Evolutionary conservation across 1,140 invertebrate species (phyloP).

Genomic region (Amyelois transitella): DNA sequence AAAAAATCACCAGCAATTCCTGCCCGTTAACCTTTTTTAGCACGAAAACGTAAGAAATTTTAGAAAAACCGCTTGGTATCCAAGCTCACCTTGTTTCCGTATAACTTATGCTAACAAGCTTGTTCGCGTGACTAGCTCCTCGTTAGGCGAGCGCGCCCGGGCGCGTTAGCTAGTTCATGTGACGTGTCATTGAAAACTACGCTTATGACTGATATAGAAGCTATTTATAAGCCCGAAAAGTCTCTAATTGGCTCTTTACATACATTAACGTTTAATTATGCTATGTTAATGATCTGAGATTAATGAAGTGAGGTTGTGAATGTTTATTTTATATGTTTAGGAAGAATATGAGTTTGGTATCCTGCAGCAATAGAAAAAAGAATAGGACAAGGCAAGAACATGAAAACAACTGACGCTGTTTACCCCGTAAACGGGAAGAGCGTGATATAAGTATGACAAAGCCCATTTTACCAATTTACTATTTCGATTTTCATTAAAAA

Average conservation of each 20-base stretch:
- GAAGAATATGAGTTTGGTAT: too few relatives aligned
- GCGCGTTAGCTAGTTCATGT: neutral
- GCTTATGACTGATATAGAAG: neutral
- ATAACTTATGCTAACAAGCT: conserved; percentile 26
- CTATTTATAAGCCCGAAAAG: neutral
- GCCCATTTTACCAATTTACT: too few relatives aligned
- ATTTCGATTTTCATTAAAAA: too few relatives aligned
- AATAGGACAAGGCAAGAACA: too few relatives aligned
- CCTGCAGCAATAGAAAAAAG: too few relatives aligned
- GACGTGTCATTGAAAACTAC: neutral
- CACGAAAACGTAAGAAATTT: neutral
- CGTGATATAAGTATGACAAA: too few relatives aligned
- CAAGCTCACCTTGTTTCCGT: conserved; percentile 16
- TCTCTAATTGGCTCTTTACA: neutral
- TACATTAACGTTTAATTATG: too few relatives aligned
- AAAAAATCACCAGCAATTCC: neutral
- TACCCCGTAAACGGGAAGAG: too few relatives aligned
- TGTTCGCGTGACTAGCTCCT: conserved; percentile 18
- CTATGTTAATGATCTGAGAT: too few relatives aligned
- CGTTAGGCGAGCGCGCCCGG: conserved; percentile 17
- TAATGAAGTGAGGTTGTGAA: too few relatives aligned
- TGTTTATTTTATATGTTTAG: too few relatives aligned
- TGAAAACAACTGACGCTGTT: too few relatives aligned
- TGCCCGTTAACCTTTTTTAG: conserved; percentile 6
- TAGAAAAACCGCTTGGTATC: neutral